Evolutionary conservation across 2,888 invertebrate species (phyloP).

Genomic region (Ophion ellenae): DNA sequence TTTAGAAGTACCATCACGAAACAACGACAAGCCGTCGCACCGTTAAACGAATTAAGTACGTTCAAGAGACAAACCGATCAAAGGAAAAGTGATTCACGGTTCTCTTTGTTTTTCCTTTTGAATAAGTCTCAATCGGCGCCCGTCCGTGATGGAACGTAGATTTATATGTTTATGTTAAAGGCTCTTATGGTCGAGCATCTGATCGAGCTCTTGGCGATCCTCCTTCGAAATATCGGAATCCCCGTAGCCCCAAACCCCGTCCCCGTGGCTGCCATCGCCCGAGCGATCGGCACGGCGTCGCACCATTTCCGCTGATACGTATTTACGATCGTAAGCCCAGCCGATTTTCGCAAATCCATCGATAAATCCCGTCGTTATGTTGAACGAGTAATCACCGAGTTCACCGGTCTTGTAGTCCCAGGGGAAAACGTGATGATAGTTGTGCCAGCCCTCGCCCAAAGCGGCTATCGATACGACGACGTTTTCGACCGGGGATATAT

Average conservation of each 20-base stretch:
- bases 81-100: constrained; percentile 13
- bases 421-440: constrained; percentile 91
- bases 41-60: constrained; percentile 45
- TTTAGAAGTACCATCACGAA: constrained; percentile 31
- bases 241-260: constrained; percentile 87
- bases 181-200: constrained; percentile 84
- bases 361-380: constrained; percentile 92
- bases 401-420: constrained; percentile 86
- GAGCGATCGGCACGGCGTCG: constrained; percentile 85
- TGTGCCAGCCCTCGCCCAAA: constrained; percentile 93
- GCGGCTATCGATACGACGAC: constrained; percentile 90
- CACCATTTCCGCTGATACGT: constrained; percentile 86
- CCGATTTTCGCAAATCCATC: constrained; percentile 92
- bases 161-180: constrained; percentile 38
- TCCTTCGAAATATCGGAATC: constrained; percentile 86
- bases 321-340: constrained; percentile 92
- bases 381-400: constrained; percentile 87
- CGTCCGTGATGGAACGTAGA: not conserved
- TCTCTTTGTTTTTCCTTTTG: constrained; percentile 16
- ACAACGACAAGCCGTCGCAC: constrained; percentile 4
- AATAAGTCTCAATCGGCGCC: not conserved
- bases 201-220: constrained; percentile 85
- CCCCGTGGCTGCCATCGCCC: constrained; percentile 85
- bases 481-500: constrained; percentile 90
- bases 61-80: not conserved